Evolutionary conservation across 1,140 invertebrate genomes (phyloP), one percentile per base, ranked within the genome.

Genomic region (Archivesica marissinica): DNA sequence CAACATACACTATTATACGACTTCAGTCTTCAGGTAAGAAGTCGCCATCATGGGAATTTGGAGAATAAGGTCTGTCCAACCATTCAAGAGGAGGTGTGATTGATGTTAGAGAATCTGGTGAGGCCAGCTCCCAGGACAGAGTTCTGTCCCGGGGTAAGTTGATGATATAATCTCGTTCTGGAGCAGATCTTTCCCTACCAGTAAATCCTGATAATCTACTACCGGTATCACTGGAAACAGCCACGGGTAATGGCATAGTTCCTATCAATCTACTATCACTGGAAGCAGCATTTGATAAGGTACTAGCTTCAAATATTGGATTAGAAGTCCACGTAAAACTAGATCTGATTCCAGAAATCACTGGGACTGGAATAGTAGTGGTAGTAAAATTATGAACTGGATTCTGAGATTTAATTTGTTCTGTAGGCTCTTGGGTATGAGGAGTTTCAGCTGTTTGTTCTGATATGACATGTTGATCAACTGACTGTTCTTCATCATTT

Each of bases 1-100:
- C n/a, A n/a, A n/a, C n/a, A n/a, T n/a, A n/a, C n/a, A n/a, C n/a
- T n/a, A n/a, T n/a, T n/a, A n/a, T n/a, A 56, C 20, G n/a, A n/a
- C 20, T 2, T 72, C 50, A 72, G 20, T 72, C 68, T 72, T 72
- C 68, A 38, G 68, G 68, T 28, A 47, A 13, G 11, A 72, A 72
- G 20, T 72, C 41, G 3, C n/a, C 23, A 30, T 72, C 66, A 70
- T 4, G 59, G 4, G 59, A 61, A 35, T 28, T 61, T 30, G 59
- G 59, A 30, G 25, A 44, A 50, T 50, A 50, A 7, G 1, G 11
- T 44, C 66, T 41, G 13, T 50, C 25, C 44, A 23, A 33, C n/a
- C 7, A 72, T 20, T 72, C 68, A 30, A 30, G 68, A 38, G 41
- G 68, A 1, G 68, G 50, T 25, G 9, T n/a, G 33, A 15, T 25